Base-by-base conservation (phyloP, 1,140 invertebrate species). In the Drosophila varians region DNA sequence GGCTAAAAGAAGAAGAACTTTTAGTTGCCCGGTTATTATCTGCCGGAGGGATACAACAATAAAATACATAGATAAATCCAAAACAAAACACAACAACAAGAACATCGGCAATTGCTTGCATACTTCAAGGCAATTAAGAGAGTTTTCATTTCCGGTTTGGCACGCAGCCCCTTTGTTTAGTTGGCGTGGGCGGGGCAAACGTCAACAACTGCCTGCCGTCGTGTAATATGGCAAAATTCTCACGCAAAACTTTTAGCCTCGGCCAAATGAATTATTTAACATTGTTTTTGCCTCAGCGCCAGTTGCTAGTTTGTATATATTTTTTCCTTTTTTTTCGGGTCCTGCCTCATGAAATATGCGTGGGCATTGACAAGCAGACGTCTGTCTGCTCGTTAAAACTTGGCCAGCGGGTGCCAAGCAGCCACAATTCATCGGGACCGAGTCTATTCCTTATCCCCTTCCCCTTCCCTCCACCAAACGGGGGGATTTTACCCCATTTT, bases 101-200 rank as follows among this genome's bases (percentile, higher is more conserved):
- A 58, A 78, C 54, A 28, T 57, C 62, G 57, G 16, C 38, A 42
- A 79, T 69, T 55, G 54, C 47, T 58, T 70, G 77, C 82, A 88
- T 88, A 87, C 82, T 86, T 87, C 74, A 77, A 47, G 82, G 77
- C 83, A 86, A 86, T 86, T 86, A 86, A 82, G 77, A 64, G 74
- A 77, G 64, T 74, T 87, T 87, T 77, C 73, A 87, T 86, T 86
- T 86, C 82, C 82, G 80, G 72, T 54, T 87, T 80, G 53, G 70
- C 82, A 87, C 80, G 79, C 79, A 86, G 78, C 43, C 19, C 19
- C 9, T 14, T 12, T 7, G 9, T 12, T 19, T 23, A 0, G 26
- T 8, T 16, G 21, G 23, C 14, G 11, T 12, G 14, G 73, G 58
- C 52, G 57, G 14, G 16, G 31, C 47, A 70, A 11, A 49, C 60